Base-by-base conservation (phyloP, 2,797 vertebrate species). In the Poecilia wingei region DNA sequence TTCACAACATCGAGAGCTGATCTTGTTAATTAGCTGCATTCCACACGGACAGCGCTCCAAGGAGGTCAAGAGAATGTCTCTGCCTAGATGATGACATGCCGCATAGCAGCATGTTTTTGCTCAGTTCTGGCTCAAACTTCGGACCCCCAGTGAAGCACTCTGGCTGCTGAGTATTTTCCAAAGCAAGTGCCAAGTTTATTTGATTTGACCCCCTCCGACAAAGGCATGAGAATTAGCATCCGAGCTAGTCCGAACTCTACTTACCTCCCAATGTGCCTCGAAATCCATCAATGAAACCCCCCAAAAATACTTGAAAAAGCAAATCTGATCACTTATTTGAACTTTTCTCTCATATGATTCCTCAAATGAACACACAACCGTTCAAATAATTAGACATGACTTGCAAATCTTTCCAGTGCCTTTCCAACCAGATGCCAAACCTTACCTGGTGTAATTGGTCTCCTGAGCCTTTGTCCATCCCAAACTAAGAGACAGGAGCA, bases 401-500 rank as follows among this genome's bases (percentile, higher is more conserved):
- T 57, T 53, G 43, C 45, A 66, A 45, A 45, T 10, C 13, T 4
- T 68, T 12, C 68, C 14, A 9, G 18, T 46, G 12, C 16, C 71
- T 33, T 46, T 55, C 33, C 1, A 43, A 79, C 51, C n/a, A 72
- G 39, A 51, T 41, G 64, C 36, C 20, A 22, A 47, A 46, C n/a
- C 88, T 84, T 81, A 96, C 96, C 95, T 96, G 89, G 91, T 93
- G 80, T 59, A 64, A 88, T 95, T 96, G 46, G 72, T 87, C 78
- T 88, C 89, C 88, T 95, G 94, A 46, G 91, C 91, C 55, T 55
- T 77, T 0, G 87, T 87, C 93, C 92, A 92, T 86, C 91, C 87
- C 59, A 91, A 82, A 80, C 73, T 41, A 75, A 95, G 71, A 74
- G 76, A 89, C 82, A 96, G 85, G 79, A 94, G 28, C 78, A 95